Evolutionary conservation across 2,797 vertebrate species (phyloP), one percentile per base, ranked within the genome.

Genomic region (Xerus rutilus): DNA sequence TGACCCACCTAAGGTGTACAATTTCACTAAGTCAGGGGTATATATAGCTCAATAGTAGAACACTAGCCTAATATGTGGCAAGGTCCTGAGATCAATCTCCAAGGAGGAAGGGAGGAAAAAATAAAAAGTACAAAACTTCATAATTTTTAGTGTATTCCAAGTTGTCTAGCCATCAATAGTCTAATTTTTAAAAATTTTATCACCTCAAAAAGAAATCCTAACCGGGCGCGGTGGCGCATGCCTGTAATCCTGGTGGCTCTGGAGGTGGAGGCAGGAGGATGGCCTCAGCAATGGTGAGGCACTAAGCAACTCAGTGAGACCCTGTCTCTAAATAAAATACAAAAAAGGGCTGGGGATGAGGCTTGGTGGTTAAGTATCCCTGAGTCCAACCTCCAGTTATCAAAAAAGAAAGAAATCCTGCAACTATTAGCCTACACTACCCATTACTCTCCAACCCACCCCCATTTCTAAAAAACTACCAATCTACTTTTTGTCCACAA

Each of bases 121-220:
- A 28, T 4, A 9, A 35, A 67, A 74, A 93, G 43, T 3, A 5
- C 1, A 67, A 13, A 69, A 54, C 32, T 35, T 82, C 17, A 20
- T 69, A 23, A 78, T 57, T 62, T 72, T 69, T 57, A 35, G 43
- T 47, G 76, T 88, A 81, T 52, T 65, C 89, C 89, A 14, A 73
- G 49, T 54, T 92, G 74, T 70, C 30, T 70, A 86, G 81, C 3
- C 1, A 69, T 62, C 43, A 91, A 30, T 7, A 94, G 67, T n/a
- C 43, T 52, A 67, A 92, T 67, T 83, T 90, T 47, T 88, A 3
- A 69, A 28, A 47, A 92, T 76, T 89, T 93, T 49, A 69, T 47
- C 52, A 92, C 18, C 45, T 89, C 64, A 78, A n/a, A 92, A 94
- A 86, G 23, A 91, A 93, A 76, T n/a, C 28, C 47, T n/a, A 18